phyloP scores from a whole-genome alignment of 1,140 invertebrate genomes.

The Theocolax elegans region DNA sequence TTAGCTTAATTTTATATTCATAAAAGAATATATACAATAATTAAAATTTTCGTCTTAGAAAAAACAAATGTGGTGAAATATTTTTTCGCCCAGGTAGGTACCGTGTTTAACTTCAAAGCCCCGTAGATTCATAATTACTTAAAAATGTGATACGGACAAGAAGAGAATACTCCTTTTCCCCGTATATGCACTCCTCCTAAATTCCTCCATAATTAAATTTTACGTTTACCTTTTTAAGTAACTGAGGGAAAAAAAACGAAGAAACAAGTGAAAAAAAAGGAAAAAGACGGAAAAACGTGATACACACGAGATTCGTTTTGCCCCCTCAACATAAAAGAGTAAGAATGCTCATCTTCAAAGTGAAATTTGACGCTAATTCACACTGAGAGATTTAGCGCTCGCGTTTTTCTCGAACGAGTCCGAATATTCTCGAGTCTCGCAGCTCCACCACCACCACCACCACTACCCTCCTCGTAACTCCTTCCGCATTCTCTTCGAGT shows the following conservation, averaged over 20 bases:
- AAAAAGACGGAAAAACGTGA: not conserved
- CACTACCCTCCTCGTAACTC: too few relatives aligned
- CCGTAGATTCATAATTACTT: too few relatives aligned
- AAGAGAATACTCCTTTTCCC: too few relatives aligned
- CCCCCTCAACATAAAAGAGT: not conserved
- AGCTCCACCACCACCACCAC: too few relatives aligned
- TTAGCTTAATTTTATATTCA: too few relatives aligned
- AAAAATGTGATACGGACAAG: too few relatives aligned
- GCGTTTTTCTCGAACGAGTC: not conserved
- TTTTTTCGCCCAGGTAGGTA: not conserved
- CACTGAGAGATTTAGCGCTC: not conserved
- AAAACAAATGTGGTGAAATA: too few relatives aligned
- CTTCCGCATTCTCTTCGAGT: not conserved
- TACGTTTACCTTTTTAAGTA: not conserved
- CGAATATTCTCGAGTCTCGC: too few relatives aligned
- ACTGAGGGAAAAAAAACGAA: not conserved
- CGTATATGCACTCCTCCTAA: not conserved
- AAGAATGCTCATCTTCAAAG: not conserved
- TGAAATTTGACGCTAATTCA: conserved; percentile 11
- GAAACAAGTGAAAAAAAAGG: not conserved
- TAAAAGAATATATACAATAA: too few relatives aligned
- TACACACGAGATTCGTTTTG: conserved; percentile 29
- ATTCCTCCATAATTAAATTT: not conserved
- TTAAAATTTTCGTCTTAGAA: too few relatives aligned
- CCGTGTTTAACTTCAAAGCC: too few relatives aligned